These are phyloP conservation scores for Phoxinus dragarum DNA, from an alignment of 2,797 vertebrate genomes.

Conservation along the genomic window DNA sequence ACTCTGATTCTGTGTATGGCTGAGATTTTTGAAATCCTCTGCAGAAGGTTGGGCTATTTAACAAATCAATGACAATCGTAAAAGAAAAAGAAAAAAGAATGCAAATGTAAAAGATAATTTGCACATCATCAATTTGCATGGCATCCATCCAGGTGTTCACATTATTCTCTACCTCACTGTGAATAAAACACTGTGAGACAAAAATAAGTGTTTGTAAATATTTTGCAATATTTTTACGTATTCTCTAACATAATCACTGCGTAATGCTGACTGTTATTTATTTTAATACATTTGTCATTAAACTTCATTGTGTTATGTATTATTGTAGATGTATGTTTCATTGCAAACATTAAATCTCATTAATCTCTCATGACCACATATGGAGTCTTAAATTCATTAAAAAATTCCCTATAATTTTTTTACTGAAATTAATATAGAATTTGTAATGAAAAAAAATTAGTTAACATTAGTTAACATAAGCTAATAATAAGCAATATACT, in stretches of 20 bases:
- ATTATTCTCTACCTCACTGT: background rate
- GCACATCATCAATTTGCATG: background rate
- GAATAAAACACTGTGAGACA: background rate
- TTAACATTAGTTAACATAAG: background rate
- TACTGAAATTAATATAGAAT: background rate
- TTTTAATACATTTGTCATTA: background rate
- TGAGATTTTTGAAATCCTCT: slow-evolving; percentile 81
- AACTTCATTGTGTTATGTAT: background rate
- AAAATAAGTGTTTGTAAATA: slow-evolving; percentile 2
- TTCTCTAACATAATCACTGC: background rate
- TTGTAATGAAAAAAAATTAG: background rate
- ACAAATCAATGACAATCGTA: slow-evolving; percentile 66
- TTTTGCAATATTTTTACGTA: background rate
- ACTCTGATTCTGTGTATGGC: slow-evolving; percentile 76
- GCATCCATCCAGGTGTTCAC: slow-evolving; percentile 17
- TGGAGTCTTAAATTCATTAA: background rate
- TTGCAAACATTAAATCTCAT: slow-evolving; percentile 1
- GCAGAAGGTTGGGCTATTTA: slow-evolving; percentile 75
- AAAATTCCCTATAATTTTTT: background rate
- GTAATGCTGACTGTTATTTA: background rate
- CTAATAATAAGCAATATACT: background rate
- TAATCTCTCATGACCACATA: background rate
- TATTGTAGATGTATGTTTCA: slow-evolving; percentile 21
- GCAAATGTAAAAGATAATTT: background rate
- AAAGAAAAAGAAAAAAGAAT: slow-evolving; percentile 12